Evolutionary conservation across 1,140 invertebrate species (phyloP).

Genomic region (Planococcus citri): DNA sequence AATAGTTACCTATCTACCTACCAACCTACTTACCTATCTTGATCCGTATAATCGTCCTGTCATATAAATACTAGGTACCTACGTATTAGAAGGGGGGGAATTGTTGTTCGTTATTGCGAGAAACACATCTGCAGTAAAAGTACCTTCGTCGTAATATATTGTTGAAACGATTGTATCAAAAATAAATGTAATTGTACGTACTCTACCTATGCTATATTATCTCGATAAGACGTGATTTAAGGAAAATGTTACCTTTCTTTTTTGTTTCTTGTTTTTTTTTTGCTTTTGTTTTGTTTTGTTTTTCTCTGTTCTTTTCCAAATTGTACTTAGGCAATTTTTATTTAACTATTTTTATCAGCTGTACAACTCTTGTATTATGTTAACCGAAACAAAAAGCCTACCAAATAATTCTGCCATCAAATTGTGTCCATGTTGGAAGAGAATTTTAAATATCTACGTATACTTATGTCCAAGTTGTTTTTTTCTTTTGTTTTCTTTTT

Average conservation of each 20-base stretch:
- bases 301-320: background rate
- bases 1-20: no score
- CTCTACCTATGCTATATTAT: background rate
- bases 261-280: background rate
- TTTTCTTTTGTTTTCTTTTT: background rate
- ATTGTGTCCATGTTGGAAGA: background rate
- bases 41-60: no score
- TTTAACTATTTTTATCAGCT: background rate
- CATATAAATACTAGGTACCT: no score
- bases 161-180: background rate
- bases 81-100: no score
- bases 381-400: background rate
- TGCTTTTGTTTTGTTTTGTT: background rate
- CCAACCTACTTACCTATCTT: no score
- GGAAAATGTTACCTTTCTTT: background rate
- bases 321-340: background rate
- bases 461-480: background rate
- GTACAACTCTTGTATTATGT: background rate
- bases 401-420: background rate
- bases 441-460: background rate
- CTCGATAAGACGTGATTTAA: slow-evolving; percentile 2
- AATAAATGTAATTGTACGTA: background rate
- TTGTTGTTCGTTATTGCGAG: no score
- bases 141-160: no score
- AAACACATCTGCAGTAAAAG: no score